Percentiles rank a stretch among this genome's conserved stretches.
Conservation (phyloP, 1,140 invertebrate genomes). For the Monochamus saltuarius region DNA sequence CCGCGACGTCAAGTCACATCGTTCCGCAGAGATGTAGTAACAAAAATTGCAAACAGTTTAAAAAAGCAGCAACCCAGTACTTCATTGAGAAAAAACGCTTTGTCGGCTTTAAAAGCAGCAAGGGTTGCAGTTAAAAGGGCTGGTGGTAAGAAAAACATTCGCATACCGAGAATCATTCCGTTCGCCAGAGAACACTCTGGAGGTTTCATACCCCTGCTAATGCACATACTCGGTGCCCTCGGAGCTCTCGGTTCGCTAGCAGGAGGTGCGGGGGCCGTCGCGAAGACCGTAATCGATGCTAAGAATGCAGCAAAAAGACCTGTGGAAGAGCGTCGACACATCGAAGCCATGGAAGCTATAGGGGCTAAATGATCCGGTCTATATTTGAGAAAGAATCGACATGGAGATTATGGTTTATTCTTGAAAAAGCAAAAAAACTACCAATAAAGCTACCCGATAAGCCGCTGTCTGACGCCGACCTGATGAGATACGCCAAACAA, state of each 20-base stretch:
- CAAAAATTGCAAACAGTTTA: background rate
- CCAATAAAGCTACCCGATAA: background rate
- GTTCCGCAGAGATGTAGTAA: constrained; percentile 6
- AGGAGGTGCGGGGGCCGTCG: background rate
- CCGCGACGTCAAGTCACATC: constrained; percentile 11
- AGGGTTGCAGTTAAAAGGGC: background rate
- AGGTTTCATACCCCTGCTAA: background rate
- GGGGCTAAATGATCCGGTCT: background rate
- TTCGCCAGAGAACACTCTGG: background rate
- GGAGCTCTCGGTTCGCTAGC: background rate
- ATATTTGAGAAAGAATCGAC: background rate
- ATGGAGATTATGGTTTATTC: constrained; percentile 1
- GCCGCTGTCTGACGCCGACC: background rate
- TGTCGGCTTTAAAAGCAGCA: background rate
- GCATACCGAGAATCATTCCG: background rate
- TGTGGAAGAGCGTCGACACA: background rate
- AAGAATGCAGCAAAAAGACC: background rate
- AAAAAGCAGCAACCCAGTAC: background rate
- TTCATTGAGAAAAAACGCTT: background rate
- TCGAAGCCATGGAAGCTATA: too few relatives aligned
- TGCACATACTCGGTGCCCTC: background rate
- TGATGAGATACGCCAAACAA: background rate
- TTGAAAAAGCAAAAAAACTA: background rate
- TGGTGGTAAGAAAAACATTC: background rate
- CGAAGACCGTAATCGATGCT: background rate